These are phyloP conservation scores for Patella depressa DNA, from an alignment of 2,888 invertebrate species.

Conservation along the genomic window DNA sequence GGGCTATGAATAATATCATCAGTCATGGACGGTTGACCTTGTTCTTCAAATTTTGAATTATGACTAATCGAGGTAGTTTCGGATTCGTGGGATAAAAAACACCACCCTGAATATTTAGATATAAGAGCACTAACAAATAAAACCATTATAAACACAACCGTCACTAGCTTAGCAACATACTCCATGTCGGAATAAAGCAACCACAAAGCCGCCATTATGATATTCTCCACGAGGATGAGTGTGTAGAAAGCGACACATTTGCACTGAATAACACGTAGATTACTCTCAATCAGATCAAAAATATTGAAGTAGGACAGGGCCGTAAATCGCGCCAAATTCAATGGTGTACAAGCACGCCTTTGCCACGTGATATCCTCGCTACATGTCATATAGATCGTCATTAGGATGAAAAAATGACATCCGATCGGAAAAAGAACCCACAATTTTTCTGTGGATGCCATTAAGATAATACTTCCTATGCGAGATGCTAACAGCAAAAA, in stretches of 20 bases:
- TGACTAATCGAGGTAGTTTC: no score
- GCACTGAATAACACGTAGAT: slow-evolving; percentile 47
- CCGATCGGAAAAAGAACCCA: slow-evolving; percentile 24
- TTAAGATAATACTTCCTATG: slow-evolving; percentile 24
- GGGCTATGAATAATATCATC: no score
- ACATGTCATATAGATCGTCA: slow-evolving; percentile 14
- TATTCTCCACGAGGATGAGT: slow-evolving; percentile 52
- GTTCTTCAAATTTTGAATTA: no score
- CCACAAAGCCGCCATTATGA: slow-evolving; percentile 57
- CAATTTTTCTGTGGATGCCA: slow-evolving; percentile 22
- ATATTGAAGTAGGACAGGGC: slow-evolving; percentile 43
- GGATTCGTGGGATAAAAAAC: slow-evolving; percentile 26
- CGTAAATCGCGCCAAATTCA: not conserved
- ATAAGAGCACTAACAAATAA: slow-evolving; percentile 52
- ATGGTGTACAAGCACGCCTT: not conserved
- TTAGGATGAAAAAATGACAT: slow-evolving; percentile 26
- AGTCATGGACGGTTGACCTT: no score
- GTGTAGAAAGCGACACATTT: slow-evolving; percentile 54
- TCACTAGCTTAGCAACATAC: slow-evolving; percentile 47
- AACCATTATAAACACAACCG: slow-evolving; percentile 46
- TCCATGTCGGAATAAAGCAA: slow-evolving; percentile 43
- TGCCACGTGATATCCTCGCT: slow-evolving; percentile 1
- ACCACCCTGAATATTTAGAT: slow-evolving; percentile 52
- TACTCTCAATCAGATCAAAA: slow-evolving; percentile 43
- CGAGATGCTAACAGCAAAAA: slow-evolving; percentile 22